Percentiles rank a stretch among this genome's conserved stretches.
Conservation (phyloP, 2,888 invertebrate species). For the Drosophila neutralis region DNA sequence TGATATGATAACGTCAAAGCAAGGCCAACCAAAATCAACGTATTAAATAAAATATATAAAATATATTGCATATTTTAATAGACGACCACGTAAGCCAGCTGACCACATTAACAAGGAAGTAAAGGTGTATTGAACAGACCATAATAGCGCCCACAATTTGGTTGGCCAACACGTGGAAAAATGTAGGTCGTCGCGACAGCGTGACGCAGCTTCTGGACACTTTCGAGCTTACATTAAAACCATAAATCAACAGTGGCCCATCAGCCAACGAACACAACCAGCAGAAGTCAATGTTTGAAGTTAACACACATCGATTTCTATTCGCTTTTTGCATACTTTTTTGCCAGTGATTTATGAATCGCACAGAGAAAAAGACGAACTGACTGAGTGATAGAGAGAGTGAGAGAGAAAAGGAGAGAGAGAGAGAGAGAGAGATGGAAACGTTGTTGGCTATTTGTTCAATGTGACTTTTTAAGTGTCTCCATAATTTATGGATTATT, state of each 20-base stretch:
- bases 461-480: slow-evolving; percentile 33
- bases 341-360: slow-evolving; percentile 42
- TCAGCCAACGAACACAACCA: not conserved
- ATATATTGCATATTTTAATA: not conserved
- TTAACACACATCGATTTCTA: slow-evolving; percentile 12
- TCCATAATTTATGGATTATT: slow-evolving; percentile 51
- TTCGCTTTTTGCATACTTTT: slow-evolving; percentile 14
- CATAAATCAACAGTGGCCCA: slow-evolving; percentile 54
- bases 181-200: not conserved
- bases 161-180: not conserved
- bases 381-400: not conserved
- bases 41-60: not conserved
- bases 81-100: not conserved
- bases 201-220: slow-evolving; percentile 1
- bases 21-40: not conserved
- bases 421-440: not conserved
- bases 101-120: not conserved
- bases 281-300: slow-evolving; percentile 8
- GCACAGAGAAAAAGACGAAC: no score
- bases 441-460: slow-evolving; percentile 16
- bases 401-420: not conserved
- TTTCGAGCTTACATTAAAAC: slow-evolving; percentile 14
- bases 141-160: not conserved
- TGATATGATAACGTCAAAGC: not conserved
- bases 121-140: not conserved